phyloP scores from a whole-genome alignment of 2,113 vertebrate genomes.

The human (Homo sapiens) region GRCh38 chr1:43983001-43983500 shows the following conservation, averaged over 20 bases:
- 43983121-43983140: background rate
- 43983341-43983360: background rate
- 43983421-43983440: slow-evolving; percentile 21
- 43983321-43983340: background rate
- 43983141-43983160: background rate
- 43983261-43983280: background rate
- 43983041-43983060: background rate
- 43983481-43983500: slow-evolving; percentile 76
- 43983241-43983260: background rate
- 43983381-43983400: background rate
- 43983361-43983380: background rate
- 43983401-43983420: background rate
- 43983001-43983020: background rate
- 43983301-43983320: background rate
- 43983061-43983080: background rate
- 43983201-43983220: background rate
- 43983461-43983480: slow-evolving; percentile 50
- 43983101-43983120: background rate
- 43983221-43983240: background rate
- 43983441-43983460: slow-evolving; percentile 53
- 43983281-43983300: background rate
- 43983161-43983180: background rate
- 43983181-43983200: background rate
- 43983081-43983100: background rate
- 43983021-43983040: background rate